Conservation (phyloP, 2,113 vertebrate genomes). For the Chaetodon auriga region DNA sequence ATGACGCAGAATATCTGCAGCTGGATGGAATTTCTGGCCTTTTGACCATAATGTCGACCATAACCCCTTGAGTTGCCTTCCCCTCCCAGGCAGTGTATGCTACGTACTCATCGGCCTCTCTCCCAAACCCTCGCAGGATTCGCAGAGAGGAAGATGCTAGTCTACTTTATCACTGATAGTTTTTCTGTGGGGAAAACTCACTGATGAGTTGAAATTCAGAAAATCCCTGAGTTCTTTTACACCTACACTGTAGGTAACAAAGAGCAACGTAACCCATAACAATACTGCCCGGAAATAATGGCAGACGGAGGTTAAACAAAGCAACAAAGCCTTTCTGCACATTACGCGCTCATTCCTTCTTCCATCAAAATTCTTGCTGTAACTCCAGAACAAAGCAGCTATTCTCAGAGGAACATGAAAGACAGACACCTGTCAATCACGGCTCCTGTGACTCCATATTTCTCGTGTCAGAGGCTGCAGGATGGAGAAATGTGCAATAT, state of each 20-base stretch:
- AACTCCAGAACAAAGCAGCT: slow-evolving; percentile 77
- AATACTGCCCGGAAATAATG: slow-evolving; percentile 73
- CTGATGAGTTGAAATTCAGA: slow-evolving; percentile 65
- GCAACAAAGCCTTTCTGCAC: slow-evolving; percentile 74
- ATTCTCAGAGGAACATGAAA: slow-evolving; percentile 78
- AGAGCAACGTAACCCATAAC: slow-evolving; percentile 59
- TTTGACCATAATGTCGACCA: slow-evolving; percentile 42
- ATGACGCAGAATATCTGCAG: slow-evolving; percentile 42
- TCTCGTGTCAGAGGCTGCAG: slow-evolving; percentile 77
- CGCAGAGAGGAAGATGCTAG: slow-evolving; percentile 29
- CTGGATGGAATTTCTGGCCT: slow-evolving; percentile 37
- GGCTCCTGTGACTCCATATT: slow-evolving; percentile 71
- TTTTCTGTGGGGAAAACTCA: slow-evolving; percentile 28
- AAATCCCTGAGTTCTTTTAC: slow-evolving; percentile 43
- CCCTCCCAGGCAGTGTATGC: slow-evolving; percentile 40
- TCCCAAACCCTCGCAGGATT: slow-evolving; percentile 36
- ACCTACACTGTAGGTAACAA: slow-evolving; percentile 70
- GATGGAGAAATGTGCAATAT: slow-evolving; percentile 86
- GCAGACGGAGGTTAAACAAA: slow-evolving; percentile 77
- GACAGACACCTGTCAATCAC: slow-evolving; percentile 85
- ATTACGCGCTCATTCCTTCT: slow-evolving; percentile 63
- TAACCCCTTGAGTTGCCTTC: slow-evolving; percentile 41
- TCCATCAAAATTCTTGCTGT: slow-evolving; percentile 73
- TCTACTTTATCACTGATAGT: slow-evolving; percentile 30
- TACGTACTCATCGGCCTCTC: slow-evolving; percentile 21